phyloP scores from a whole-genome alignment of 2,113 vertebrate genomes.

The Rhynchomys soricoides region DNA sequence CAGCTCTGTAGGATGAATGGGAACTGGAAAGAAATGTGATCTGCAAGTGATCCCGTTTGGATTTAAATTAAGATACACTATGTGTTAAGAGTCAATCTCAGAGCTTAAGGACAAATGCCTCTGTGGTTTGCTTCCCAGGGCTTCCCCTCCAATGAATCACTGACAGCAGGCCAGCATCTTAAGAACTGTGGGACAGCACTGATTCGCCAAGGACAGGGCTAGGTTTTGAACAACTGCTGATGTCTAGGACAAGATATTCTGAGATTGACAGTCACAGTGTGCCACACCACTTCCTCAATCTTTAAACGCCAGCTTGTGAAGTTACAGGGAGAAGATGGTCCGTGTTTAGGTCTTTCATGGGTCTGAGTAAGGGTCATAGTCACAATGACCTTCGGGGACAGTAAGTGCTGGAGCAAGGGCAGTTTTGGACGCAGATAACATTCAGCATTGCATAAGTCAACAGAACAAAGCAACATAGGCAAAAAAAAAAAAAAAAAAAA shows the following conservation, averaged over 20 bases:
- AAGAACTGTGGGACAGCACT: background rate
- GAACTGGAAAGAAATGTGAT: slow-evolving; percentile 62
- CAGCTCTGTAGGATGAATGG: slow-evolving; percentile 32
- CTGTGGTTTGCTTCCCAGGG: slow-evolving; percentile 10
- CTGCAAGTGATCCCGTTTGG: slow-evolving; percentile 29
- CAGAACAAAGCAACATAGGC: background rate
- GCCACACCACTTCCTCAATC: background rate
- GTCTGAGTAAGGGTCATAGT: background rate
- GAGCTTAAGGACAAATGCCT: slow-evolving; percentile 56
- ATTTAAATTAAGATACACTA: slow-evolving; percentile 70
- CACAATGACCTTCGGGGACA: background rate
- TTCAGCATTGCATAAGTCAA: background rate
- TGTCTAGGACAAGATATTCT: slow-evolving; percentile 6
- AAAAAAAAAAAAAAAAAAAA: too few species aligned
- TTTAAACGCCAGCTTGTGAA: background rate
- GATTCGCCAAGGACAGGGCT: background rate
- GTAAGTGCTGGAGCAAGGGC: background rate
- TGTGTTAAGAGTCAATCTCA: slow-evolving; percentile 53
- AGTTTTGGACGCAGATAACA: background rate
- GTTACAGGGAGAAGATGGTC: background rate
- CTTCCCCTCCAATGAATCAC: slow-evolving; percentile 42
- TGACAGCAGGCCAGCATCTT: background rate
- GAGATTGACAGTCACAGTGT: background rate
- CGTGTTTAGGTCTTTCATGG: background rate
- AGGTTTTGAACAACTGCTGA: background rate